Percentiles rank a stretch among this genome's conserved stretches.
Evolutionary conservation across 2,113 vertebrate genomes (phyloP).

Genomic region (Suncus etruscus): DNA sequence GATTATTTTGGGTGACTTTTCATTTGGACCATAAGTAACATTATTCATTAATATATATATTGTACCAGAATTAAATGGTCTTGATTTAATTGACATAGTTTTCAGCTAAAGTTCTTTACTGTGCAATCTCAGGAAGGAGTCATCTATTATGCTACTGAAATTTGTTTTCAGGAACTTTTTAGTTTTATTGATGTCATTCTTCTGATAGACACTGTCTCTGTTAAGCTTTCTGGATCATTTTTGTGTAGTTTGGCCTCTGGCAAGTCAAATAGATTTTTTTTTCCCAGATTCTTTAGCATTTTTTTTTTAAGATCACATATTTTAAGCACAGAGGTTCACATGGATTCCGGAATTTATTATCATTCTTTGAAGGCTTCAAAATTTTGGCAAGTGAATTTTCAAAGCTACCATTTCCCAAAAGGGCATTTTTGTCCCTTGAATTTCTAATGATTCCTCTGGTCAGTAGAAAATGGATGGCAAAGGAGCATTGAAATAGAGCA

Average conservation of each 20-base stretch:
- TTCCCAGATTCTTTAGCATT: slow-evolving; percentile 97
- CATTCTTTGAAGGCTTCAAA: slow-evolving; percentile 96
- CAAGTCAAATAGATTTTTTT: slow-evolving; percentile 95
- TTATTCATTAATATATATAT: too few species aligned
- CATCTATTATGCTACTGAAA: slow-evolving; percentile 98
- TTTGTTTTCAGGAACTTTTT: slow-evolving; percentile 98
- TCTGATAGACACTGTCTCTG: slow-evolving; percentile 95
- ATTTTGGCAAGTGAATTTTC: slow-evolving; percentile 96
- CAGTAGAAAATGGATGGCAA: slow-evolving; percentile 92
- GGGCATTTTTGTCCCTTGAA: slow-evolving; percentile 92
- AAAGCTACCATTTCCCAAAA: slow-evolving; percentile 93
- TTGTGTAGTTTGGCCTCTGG: slow-evolving; percentile 75
- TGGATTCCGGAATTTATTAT: slow-evolving; percentile 94
- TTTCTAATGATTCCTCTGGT: slow-evolving; percentile 95
- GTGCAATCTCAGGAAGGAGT: slow-evolving; percentile 95
- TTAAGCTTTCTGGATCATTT: slow-evolving; percentile 93
- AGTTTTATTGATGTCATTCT: slow-evolving; percentile 97
- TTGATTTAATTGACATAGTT: slow-evolving; percentile 92
- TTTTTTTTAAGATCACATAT: slow-evolving; percentile 97
- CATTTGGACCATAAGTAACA: too few species aligned
- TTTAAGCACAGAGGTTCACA: slow-evolving; percentile 96
- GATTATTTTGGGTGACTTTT: slow-evolving; percentile 93
- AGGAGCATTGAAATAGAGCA: slow-evolving; percentile 95
- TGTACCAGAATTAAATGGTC: too few species aligned
- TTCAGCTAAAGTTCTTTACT: slow-evolving; percentile 94